Evolutionary conservation across 2,888 invertebrate genomes (phyloP).

Genomic region (Drosophila buzzatii): DNA sequence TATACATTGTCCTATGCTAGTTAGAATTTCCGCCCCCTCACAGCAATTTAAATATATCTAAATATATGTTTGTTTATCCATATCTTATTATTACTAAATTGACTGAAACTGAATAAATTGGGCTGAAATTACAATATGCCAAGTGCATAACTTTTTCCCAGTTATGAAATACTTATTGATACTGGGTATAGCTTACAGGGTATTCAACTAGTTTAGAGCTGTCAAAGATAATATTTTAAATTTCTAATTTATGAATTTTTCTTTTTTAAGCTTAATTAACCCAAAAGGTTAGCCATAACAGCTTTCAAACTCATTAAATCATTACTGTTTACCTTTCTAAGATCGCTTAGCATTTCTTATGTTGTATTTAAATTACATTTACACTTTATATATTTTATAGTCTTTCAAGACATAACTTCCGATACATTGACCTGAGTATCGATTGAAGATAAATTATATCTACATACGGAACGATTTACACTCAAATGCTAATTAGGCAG

Average conservation of each 20-base stretch:
- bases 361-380: background rate
- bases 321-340: background rate
- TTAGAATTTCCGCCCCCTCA: background rate
- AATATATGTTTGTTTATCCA: too few relatives aligned
- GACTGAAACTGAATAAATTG: background rate
- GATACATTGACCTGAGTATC: slow-evolving; percentile 60
- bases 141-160: background rate
- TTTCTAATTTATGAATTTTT: background rate
- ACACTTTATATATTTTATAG: background rate
- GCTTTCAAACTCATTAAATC: slow-evolving; percentile 1
- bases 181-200: background rate
- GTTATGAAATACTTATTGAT: background rate
- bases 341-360: background rate
- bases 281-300: background rate
- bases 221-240: background rate
- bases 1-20: background rate
- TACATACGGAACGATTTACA: slow-evolving; percentile 55
- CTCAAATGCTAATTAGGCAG: slow-evolving; percentile 62
- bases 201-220: background rate
- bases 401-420: slow-evolving; percentile 24
- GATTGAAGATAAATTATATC: slow-evolving; percentile 43
- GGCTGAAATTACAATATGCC: background rate
- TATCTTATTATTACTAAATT: too few relatives aligned
- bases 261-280: background rate
- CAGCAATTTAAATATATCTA: background rate